A percentile compares a stretch with the other conserved stretches of the same genome.
phyloP scores from a whole-genome alignment of 2,113 vertebrate species.

The Pholis gunnellus region DNA sequence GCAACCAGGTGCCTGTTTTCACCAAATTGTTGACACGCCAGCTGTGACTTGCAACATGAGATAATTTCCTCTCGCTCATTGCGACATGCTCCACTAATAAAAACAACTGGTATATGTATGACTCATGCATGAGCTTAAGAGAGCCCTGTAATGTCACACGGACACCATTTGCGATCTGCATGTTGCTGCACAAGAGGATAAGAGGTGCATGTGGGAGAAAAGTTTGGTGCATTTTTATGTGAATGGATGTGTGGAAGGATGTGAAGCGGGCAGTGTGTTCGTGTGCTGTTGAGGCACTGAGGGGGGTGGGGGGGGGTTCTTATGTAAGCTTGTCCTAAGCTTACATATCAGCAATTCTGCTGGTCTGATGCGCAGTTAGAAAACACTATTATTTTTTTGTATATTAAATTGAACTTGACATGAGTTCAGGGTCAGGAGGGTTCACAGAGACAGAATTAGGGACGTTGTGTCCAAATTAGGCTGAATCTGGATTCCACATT shows the following conservation, averaged over 20 bases:
- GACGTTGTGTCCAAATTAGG: slow-evolving; percentile 35
- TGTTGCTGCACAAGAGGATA: neutral
- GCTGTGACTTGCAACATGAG: neutral
- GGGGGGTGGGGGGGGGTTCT: neutral
- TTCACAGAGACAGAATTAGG: slow-evolving; percentile 6
- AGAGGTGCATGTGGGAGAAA: neutral
- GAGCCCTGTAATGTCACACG: neutral
- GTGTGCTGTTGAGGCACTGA: neutral
- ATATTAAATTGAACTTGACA: slow-evolving; percentile 33
- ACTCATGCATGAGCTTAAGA: neutral
- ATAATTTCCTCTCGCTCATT: neutral
- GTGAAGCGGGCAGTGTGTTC: slow-evolving; percentile 8
- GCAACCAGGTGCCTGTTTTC: neutral
- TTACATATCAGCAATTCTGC: slow-evolving; percentile 26
- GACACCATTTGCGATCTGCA: neutral
- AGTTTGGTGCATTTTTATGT: slow-evolving; percentile 33
- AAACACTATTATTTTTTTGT: slow-evolving; percentile 29
- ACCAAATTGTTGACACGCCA: neutral
- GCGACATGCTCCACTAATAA: neutral
- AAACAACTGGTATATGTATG: neutral
- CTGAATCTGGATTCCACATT: slow-evolving; percentile 52
- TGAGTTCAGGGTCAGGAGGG: slow-evolving; percentile 25
- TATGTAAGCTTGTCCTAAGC: slow-evolving; percentile 44
- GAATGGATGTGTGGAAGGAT: slow-evolving; percentile 29
- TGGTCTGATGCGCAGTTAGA: slow-evolving; percentile 36